Base-by-base conservation (phyloP, 2,888 invertebrate species). In the Drosophila nr. fundita region DNA sequence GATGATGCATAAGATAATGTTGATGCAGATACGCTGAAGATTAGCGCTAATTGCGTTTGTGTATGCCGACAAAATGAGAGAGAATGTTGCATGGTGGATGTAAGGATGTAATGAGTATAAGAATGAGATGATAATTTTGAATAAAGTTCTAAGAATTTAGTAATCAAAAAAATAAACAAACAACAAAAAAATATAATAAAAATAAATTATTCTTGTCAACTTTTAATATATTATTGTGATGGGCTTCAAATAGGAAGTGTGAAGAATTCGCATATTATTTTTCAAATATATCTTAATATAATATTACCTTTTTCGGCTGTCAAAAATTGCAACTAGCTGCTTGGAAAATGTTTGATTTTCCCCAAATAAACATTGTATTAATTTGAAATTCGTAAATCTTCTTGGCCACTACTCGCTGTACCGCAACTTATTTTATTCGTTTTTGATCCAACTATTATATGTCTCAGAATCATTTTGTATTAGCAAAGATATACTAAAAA, bases 111-210 rank as follows among this genome's bases (percentile, higher is more conserved):
- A 75, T 70, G 77, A 79, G 84, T 72, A 87, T 82, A 82, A 76
- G 76, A 76, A 79, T 76, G 80, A 76, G 72, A 89, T 71, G 73
- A 91, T 89, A 77, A 90, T 90, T 89, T 89, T 89, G 90, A 80
- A 89, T 89, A 89, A 89, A 90, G 91, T 90, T 89, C 90, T 89
- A 90, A 89, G 89, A 91, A 89, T 91, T 89, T 89, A 91, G 89
- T 91, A 89, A 89, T 90, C 91, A 90, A 89, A 80, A 87, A 84
- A 88, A 55, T 38, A 55, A 45, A 45, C 21, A 21, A 45, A 45
- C 13, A 45, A 21, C 7, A 68, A 88, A 74, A 68, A 71, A 74
- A 77, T 74, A 53, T 73, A 82, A 45, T 45, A 45, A 24, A 45
- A 45, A 57, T 50, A 57, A 67, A 71, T 71, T 71, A 48, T 42